Evolutionary conservation across 2,888 invertebrate genomes (phyloP), one percentile per base, ranked within the genome.

Genomic region (Linnaemya tessellans): DNA sequence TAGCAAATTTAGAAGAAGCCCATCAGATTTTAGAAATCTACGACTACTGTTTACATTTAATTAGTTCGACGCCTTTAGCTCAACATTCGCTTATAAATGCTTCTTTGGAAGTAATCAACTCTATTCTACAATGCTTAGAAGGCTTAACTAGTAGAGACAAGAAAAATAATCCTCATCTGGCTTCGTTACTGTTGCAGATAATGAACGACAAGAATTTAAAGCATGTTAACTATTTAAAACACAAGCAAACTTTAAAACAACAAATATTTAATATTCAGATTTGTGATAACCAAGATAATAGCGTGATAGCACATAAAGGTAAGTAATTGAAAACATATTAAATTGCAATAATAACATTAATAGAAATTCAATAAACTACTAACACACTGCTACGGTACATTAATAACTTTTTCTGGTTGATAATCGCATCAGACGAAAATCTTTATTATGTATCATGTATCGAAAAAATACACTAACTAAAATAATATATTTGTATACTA

Each of bases 1-100:
- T 62, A 5, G 25, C 68, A 4, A 73, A 75, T 7, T 25, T 70
- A 0, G 84, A 82, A 43, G 92, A 92, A 78, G 89, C 90, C 79
- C 90, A 89, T 80, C 92, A 92, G 91, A 91, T 93, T 87, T 90
- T 94, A 87, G 93, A 97, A 95, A 93, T 97, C 43, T 97, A 96
- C 91, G 96, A 96, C 92, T 93, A 97, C 80, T 96, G 96, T 91
- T 92, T 97, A 71, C 93, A 95, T 89, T 96, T 96, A 92, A 93
- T 95, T 79, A 93, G 94, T 62, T 95, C 95, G 92, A 93, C 95
- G 80, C 93, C 94, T 35, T 95, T 95, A 88, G 92, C 93, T 9
- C 97, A 98, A 92, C 98, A 98, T 92, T 98, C 98, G 92, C 95
- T 98, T 80, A 95, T 97, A 88, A 98, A 98, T 90, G 95, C 97